A percentile compares a stretch with the other conserved stretches of the same genome.
Evolutionary conservation across 2,797 vertebrate species (phyloP).

Genomic region (Hozukius guyotensis): DNA sequence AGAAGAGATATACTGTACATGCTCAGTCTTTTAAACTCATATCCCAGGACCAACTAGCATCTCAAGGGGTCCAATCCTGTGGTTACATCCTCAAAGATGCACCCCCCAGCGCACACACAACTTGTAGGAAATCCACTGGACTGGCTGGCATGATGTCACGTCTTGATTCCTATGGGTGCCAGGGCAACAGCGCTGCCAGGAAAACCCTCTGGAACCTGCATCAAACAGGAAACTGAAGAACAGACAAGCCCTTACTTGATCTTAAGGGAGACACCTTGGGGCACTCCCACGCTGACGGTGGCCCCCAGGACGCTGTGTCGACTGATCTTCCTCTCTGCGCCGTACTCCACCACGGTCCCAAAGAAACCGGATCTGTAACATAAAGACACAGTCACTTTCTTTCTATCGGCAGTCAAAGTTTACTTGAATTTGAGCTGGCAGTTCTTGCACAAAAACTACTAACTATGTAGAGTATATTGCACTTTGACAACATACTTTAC

Average conservation of each 20-base stretch:
- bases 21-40: background rate
- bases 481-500: slow-evolving; percentile 88
- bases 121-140: background rate
- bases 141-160: background rate
- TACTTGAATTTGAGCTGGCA: background rate
- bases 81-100: background rate
- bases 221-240: slow-evolving; percentile 6
- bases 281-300: slow-evolving; percentile 94
- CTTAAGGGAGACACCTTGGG: slow-evolving; percentile 96
- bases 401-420: background rate
- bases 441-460: background rate
- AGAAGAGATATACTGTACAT: background rate
- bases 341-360: slow-evolving; percentile 95
- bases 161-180: background rate
- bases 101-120: background rate
- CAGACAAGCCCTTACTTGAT: slow-evolving; percentile 89
- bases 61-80: background rate
- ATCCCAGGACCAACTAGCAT: background rate
- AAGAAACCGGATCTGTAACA: slow-evolving; percentile 94
- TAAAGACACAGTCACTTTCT: slow-evolving; percentile 19
- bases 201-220: background rate
- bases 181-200: background rate
- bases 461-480: background rate
- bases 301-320: slow-evolving; percentile 95
- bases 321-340: slow-evolving; percentile 97